phyloP scores from a whole-genome alignment of 1,140 invertebrate genomes.

The Megathymus violae region DNA sequence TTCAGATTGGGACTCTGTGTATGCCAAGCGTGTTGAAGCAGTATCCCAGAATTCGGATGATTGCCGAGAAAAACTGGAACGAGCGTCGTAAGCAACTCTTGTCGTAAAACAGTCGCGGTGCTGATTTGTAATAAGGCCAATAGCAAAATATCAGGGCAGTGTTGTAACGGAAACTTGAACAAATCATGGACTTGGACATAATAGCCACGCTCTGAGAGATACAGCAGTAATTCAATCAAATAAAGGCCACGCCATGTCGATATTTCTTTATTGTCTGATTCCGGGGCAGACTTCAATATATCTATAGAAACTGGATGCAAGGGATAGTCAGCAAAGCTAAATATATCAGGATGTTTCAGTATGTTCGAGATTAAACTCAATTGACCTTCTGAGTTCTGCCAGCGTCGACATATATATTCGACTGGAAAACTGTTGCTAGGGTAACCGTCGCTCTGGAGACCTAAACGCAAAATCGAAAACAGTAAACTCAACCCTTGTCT shows the following conservation, averaged over 20 bases:
- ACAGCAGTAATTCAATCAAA: slow-evolving; percentile 93
- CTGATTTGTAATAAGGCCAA: slow-evolving; percentile 94
- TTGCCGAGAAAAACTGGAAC: slow-evolving; percentile 97
- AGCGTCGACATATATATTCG: slow-evolving; percentile 94
- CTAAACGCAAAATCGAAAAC: slow-evolving; percentile 91
- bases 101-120: slow-evolving; percentile 89
- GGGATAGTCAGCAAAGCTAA: slow-evolving; percentile 96
- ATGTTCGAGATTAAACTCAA: slow-evolving; percentile 94
- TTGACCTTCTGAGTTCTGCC: slow-evolving; percentile 97
- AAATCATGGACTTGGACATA: slow-evolving; percentile 93
- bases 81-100: slow-evolving; percentile 93
- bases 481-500: slow-evolving; percentile 92
- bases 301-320: slow-evolving; percentile 94
- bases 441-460: slow-evolving; percentile 90
- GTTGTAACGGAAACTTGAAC: slow-evolving; percentile 95
- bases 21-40: slow-evolving; percentile 97
- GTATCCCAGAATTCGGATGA: slow-evolving; percentile 96
- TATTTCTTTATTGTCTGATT: slow-evolving; percentile 96
- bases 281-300: slow-evolving; percentile 95
- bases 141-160: slow-evolving; percentile 96
- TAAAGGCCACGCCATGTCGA: slow-evolving; percentile 96
- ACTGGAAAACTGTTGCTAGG: slow-evolving; percentile 92
- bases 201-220: slow-evolving; percentile 93
- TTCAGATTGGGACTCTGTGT: slow-evolving; percentile 89
- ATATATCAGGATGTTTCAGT: slow-evolving; percentile 95